These are phyloP conservation scores for Augochlora pura DNA, from an alignment of 1,140 invertebrate species.

Conservation along the genomic window DNA sequence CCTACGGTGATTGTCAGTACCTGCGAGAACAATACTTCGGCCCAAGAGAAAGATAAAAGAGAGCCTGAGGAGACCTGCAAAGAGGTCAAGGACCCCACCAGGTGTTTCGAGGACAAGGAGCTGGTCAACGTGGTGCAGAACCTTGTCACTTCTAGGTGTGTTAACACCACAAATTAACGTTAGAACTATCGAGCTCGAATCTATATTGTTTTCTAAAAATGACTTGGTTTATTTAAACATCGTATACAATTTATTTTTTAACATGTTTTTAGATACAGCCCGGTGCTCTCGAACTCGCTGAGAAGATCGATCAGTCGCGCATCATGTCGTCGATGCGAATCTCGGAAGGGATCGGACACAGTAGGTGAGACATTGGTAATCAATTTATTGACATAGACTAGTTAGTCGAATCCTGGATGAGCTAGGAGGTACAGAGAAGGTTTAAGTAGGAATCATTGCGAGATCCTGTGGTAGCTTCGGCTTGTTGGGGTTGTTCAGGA, in stretches of 20 bases:
- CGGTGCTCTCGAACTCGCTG: slow-evolving; percentile 32
- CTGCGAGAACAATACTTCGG: neutral
- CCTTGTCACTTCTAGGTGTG: slow-evolving; percentile 69
- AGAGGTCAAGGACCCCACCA: neutral
- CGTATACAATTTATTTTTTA: no score
- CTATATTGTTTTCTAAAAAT: no score
- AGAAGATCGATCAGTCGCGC: slow-evolving; percentile 42
- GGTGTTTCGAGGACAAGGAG: slow-evolving; percentile 22
- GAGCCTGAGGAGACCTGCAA: neutral
- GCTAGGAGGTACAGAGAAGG: no score
- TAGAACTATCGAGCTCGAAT: no score
- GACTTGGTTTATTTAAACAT: no score
- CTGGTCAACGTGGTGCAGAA: slow-evolving; percentile 60
- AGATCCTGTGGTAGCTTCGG: slow-evolving; percentile 79
- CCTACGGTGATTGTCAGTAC: neutral
- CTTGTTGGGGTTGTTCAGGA: slow-evolving; percentile 88
- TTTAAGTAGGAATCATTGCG: slow-evolving; percentile 59
- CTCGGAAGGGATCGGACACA: slow-evolving; percentile 26
- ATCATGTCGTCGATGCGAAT: slow-evolving; percentile 37
- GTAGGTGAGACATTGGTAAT: slow-evolving; percentile 46
- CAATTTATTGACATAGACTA: no score
- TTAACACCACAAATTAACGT: neutral
- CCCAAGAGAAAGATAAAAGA: neutral
- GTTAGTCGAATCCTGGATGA: no score
- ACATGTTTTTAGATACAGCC: slow-evolving; percentile 58